Evolutionary conservation across 2,888 invertebrate genomes (phyloP).

Genomic region (Archips crataeganus): DNA sequence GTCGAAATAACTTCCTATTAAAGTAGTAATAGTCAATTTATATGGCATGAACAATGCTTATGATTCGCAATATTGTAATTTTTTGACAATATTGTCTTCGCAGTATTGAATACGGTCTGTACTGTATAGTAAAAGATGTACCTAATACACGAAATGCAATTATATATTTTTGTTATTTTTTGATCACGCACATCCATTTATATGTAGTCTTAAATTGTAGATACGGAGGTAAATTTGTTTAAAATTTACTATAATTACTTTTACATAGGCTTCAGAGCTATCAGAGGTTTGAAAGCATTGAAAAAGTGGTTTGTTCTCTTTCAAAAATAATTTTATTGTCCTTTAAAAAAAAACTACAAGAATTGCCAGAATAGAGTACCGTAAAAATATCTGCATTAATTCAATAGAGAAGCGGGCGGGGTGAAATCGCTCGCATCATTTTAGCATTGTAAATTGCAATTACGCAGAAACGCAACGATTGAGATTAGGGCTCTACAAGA

Average conservation of each 20-base stretch:
- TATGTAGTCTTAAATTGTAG: neutral
- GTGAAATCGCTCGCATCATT: neutral
- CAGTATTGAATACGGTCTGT: constrained; percentile 1
- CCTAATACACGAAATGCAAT: neutral
- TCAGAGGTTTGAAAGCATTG: neutral
- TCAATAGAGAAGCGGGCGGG: neutral
- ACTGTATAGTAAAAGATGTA: neutral
- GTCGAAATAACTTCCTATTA: constrained; percentile 6
- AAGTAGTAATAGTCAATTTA: neutral
- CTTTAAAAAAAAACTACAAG: neutral
- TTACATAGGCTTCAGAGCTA: neutral
- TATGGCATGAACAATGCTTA: neutral
- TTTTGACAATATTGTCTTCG: neutral
- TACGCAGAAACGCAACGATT: neutral
- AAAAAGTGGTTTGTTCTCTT: no score
- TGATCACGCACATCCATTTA: neutral
- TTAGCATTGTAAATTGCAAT: neutral
- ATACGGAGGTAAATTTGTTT: neutral
- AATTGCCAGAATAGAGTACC: constrained; percentile 12
- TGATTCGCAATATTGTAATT: neutral
- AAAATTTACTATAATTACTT: neutral
- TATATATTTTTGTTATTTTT: neutral
- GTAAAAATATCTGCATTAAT: neutral
- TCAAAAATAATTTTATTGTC: no score
- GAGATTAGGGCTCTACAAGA: no score